Conservation (phyloP, 2,797 vertebrate genomes). For the Zenarchopterus dispar region DNA sequence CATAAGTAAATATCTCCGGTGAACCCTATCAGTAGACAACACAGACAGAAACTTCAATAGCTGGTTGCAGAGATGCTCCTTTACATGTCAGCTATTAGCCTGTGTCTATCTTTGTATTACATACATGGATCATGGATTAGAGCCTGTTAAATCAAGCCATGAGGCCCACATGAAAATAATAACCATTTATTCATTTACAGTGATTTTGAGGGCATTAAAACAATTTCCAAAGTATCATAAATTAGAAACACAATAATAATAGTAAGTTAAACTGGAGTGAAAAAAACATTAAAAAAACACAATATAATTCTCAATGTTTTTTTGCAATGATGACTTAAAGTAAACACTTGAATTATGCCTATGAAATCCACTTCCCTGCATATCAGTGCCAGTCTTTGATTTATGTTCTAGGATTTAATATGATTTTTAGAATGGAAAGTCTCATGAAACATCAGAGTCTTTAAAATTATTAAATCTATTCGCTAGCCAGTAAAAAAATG, state of each 20-base stretch:
- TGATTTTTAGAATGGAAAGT: constrained; percentile 8
- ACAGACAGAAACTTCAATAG: no score
- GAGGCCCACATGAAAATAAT: background rate
- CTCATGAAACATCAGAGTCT: background rate
- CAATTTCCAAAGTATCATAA: background rate
- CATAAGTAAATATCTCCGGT: no score
- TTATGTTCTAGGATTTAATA: background rate
- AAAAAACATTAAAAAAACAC: background rate
- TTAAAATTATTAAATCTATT: background rate
- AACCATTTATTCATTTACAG: constrained; percentile 35
- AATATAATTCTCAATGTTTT: background rate
- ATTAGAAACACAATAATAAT: constrained; percentile 3
- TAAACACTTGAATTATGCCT: background rate
- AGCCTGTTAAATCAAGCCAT: background rate
- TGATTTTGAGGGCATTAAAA: constrained; percentile 8
- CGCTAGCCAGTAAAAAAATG: background rate
- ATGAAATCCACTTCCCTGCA: background rate
- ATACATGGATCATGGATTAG: no score
- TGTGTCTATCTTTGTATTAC: no score
- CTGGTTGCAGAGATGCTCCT: no score
- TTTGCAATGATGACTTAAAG: background rate
- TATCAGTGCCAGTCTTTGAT: background rate
- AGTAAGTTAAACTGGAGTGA: background rate
- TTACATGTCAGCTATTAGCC: no score
- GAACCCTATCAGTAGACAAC: no score